Evolutionary conservation across 2,797 vertebrate species (phyloP), one percentile per base, ranked within the genome.

Genomic region (Otus scops): DNA sequence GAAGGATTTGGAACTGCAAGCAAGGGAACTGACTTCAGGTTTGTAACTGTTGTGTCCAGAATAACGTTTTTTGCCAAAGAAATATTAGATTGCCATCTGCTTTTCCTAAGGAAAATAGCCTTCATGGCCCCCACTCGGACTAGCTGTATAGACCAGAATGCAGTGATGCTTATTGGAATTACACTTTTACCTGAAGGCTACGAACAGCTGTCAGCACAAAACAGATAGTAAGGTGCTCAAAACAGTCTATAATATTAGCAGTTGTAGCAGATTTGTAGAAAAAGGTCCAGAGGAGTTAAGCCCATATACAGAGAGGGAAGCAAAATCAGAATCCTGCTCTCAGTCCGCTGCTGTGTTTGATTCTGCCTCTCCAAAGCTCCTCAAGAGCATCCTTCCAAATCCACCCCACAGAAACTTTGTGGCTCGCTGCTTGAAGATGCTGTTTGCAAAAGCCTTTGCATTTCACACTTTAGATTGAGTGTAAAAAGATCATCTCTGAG

Each of bases 331-430:
- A 51, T 48, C 13, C n/a, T 65, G 10, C 41, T 78, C 41, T 81
- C 24, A 84, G 34, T 38, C 24, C 0, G 1, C 11, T 61, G 36
- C 20, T 75, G 20, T 56, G 68, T 60, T 84, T 60, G 57, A 54
- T 73, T 81, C 83, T 68, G 64, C 26, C n/a, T 81, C 27, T 86
- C 23, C 65, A 78, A 54, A 43, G 5, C 32, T 10, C 26, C 63
- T 78, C 61, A 64, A 71, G 30, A 92, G 2, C 48, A 81, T 50
- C 47, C 23, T 71, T 60, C 34, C 63, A 73, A 64, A 93, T 4
- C 18, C 18, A 78, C 30, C 16, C 28, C 15, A 41, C 16, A 48
- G 78, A 67, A 38, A 36, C 5, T 0, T 0, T 11, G 56, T 76
- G 51, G 27, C 54, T 56, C 24, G 22, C 43, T 85, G 43, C 27